Base-by-base conservation (phyloP, 2,888 invertebrate species). In the Strigamia crassipes region DNA sequence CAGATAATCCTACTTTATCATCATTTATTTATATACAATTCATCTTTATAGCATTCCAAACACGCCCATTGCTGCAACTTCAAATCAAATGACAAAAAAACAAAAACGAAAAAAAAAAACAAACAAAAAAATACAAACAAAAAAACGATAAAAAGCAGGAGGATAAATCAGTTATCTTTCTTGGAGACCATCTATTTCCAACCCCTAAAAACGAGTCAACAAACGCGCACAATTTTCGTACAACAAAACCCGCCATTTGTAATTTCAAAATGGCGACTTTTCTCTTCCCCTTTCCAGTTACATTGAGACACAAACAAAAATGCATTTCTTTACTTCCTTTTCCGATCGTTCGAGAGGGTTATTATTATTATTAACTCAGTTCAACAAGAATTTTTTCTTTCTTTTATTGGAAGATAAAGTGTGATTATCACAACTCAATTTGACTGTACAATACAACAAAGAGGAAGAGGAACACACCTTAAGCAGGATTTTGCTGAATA, bases 381-480 rank as follows among this genome's bases (percentile, higher is more conserved):
- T 81, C 81, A 81, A 81, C 81, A 81, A 78, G 1, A 27, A 73
- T 73, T 73, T 66, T 51, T 51, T 51, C 12, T 38, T 38, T 38
- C 38, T 38, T 38, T 73, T 81, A 81, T 81, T 81, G 81, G 81
- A 81, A 81, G 81, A 81, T 81, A 81, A 81, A 38, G 81, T 81
- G 81, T 81, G 81, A 66, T 78, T 81, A 81, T 81, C 81, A 81
- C 81, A 81, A 56, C 81, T 81, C 31, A 81, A 81, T 81, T 80
- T 81, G 73, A 81, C 81, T 81, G 81, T 81, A 81, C 81, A 81
- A 81, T 81, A 81, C 81, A 81, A 81, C 81, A 81, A 81, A 51
- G 61, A 81, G 81, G 78, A 77, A 77, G 81, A 41, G 78, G 81
- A 31, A 73, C 61, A 61, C 42, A 78, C 27, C 81, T 42, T 8